Evolutionary conservation across 2,797 vertebrate species (phyloP), one percentile per base, ranked within the genome.

Genomic region (Chromis chromis): DNA sequence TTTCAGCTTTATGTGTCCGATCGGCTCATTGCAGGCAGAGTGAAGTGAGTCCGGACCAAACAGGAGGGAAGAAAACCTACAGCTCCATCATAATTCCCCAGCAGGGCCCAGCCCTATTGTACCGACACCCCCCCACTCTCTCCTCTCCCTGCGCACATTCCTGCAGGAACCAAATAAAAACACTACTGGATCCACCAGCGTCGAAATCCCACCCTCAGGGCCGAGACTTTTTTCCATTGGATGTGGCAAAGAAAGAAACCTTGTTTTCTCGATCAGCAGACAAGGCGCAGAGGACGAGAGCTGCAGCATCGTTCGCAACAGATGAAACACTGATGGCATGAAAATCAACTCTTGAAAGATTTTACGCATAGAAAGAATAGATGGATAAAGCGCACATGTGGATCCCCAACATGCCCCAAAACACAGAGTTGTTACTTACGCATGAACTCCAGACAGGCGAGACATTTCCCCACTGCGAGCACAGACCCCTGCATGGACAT

Each of bases 401-500:
- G 12, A 46, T 46, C 8, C 17, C 44, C 16, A 9, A 19, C 1
- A 19, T n/a, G 44, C 8, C 14, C 14, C 6, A 17, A 44, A 46
- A 61, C 8, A 44, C 6, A 12, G 8, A 68, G 19, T 22, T 14
- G 57, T 19, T 71, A 92, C 90, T 92, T 44, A 91, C 89, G 2
- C 76, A 90, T 88, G 0, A 90, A 90, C 76, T 91, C 89, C 74
- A 91, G 48, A 3, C 88, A 90, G 74, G 90, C 88, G 17, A 91
- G 86, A n/a, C 74, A 91, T 44, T 88, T 91, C 66, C 90, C 60
- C 74, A 91, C 79, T 0, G 88, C 81, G 1, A 90, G 84, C 60
- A 89, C 79, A 4, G 84, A 92, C 5, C 86, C 73, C 69, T 78
- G 84, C 77, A 77, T 78, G 86, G 82, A 75, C 89, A 92, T 91